These are phyloP conservation scores for Drosophila meridiana DNA, from an alignment of 2,888 invertebrate species.

Conservation along the genomic window DNA sequence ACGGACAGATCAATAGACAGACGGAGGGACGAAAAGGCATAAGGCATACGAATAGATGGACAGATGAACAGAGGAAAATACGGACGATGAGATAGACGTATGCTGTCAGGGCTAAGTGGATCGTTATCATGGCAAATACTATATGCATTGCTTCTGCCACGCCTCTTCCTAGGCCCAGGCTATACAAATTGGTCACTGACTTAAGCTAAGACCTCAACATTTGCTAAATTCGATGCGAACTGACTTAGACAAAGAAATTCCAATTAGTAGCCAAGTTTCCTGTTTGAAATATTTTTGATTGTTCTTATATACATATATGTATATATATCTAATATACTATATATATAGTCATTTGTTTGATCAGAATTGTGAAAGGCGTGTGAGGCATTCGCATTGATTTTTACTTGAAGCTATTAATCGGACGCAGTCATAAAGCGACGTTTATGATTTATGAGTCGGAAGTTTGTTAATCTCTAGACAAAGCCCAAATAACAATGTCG, in stretches of 20 bases:
- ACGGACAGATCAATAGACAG: background rate
- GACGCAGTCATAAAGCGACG: conserved; percentile 26
- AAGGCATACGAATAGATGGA: too few species aligned
- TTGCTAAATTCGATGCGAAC: background rate
- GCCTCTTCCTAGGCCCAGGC: background rate
- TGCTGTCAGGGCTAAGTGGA: background rate
- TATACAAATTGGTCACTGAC: background rate
- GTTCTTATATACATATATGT: background rate
- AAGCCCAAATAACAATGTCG: background rate
- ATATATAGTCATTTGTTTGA: conserved; percentile 3
- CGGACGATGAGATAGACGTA: background rate
- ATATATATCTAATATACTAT: conserved; percentile 1
- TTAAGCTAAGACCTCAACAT: too few species aligned
- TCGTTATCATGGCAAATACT: background rate
- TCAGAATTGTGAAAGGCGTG: conserved; percentile 46
- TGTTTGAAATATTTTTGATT: background rate
- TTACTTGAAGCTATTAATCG: conserved; percentile 35
- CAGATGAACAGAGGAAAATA: too few species aligned
- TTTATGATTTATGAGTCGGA: conserved; percentile 54
- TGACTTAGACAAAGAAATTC: background rate
- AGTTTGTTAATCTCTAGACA: conserved; percentile 26
- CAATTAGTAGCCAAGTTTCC: background rate
- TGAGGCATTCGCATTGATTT: conserved; percentile 21
- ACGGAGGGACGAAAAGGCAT: background rate
- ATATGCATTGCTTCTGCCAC: background rate